These are phyloP conservation scores for Sebastes trivittatus DNA, from an alignment of 2,797 vertebrate genomes.

Conservation along the genomic window DNA sequence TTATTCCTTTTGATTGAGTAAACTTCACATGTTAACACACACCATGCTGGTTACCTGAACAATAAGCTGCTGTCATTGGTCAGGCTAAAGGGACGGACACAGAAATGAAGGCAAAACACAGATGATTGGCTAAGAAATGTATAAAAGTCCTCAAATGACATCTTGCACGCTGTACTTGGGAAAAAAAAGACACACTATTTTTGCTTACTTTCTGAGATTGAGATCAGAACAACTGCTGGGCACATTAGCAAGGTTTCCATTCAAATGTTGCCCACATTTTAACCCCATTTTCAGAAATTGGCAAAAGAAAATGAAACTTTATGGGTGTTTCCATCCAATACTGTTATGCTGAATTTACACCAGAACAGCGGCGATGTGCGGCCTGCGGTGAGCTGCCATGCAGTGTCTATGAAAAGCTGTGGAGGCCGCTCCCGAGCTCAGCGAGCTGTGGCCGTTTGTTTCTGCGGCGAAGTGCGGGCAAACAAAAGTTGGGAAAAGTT, in stretches of 20 bases:
- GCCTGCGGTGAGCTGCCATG: no score
- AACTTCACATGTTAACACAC: slow-evolving; percentile 25
- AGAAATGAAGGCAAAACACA: slow-evolving; percentile 47
- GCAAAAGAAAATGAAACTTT: background rate
- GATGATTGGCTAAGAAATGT: slow-evolving; percentile 18
- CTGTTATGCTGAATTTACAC: no score
- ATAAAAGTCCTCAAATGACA: background rate
- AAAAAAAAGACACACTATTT: background rate
- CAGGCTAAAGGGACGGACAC: slow-evolving; percentile 56
- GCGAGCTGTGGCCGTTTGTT: no score
- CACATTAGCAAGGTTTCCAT: background rate
- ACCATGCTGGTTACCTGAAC: slow-evolving; percentile 72
- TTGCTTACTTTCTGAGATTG: background rate
- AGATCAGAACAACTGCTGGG: background rate
- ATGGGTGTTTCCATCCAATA: background rate
- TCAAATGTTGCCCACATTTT: background rate
- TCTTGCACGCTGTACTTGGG: background rate
- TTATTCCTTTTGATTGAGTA: slow-evolving; percentile 7
- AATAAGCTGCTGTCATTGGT: slow-evolving; percentile 53
- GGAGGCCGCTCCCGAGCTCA: no score
- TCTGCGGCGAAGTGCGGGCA: no score
- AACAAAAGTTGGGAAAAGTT: no score
- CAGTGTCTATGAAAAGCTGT: no score
- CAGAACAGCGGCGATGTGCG: no score
- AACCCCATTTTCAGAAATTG: background rate